Percentiles rank a stretch among this genome's conserved stretches.
These are phyloP conservation scores for Stenchaetothrips biformis DNA, from an alignment of 2,888 invertebrate genomes.

Conservation along the genomic window DNA sequence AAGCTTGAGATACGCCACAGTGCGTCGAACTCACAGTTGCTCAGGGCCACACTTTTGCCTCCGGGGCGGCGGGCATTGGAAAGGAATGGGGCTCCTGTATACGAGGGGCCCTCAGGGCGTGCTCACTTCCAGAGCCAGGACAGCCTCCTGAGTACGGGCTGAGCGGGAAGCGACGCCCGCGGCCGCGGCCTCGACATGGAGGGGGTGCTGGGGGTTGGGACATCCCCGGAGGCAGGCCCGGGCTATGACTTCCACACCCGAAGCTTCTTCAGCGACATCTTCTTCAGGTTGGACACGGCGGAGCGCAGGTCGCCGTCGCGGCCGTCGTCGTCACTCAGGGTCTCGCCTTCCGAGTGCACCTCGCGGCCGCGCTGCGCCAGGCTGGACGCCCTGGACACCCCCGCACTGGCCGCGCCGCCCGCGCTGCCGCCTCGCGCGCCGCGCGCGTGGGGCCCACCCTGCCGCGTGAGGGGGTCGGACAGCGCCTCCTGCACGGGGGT, in stretches of 20 bases:
- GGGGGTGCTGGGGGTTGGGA: constrained; percentile 22
- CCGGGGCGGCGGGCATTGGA: not conserved
- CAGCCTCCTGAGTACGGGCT: not conserved
- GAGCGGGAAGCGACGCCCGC: not conserved
- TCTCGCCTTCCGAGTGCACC: constrained; percentile 70
- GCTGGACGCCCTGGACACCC: constrained; percentile 44
- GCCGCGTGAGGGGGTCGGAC: constrained; percentile 56
- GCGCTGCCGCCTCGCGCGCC: constrained; percentile 38
- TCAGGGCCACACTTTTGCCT: constrained; percentile 3
- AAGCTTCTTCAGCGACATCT: constrained; percentile 70
- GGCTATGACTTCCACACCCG: constrained; percentile 72
- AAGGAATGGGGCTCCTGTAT: no score
- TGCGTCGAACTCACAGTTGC: no score
- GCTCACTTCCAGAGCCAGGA: constrained; percentile 17
- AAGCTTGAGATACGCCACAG: no score
- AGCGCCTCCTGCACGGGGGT: constrained; percentile 57
- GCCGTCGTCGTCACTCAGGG: constrained; percentile 57
- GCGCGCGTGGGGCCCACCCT: constrained; percentile 37
- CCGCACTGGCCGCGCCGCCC: constrained; percentile 39
- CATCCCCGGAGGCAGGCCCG: constrained; percentile 39
- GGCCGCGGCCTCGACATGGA: constrained; percentile 28
- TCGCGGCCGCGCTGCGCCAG: constrained; percentile 53
- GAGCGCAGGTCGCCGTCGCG: constrained; percentile 65
- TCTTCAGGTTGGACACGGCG: constrained; percentile 70
- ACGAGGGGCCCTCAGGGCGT: no score